A percentile compares a stretch with the other conserved stretches of the same genome.
Evolutionary conservation across 2,888 invertebrate species (phyloP).

Genomic region (Phortica okadai): DNA sequence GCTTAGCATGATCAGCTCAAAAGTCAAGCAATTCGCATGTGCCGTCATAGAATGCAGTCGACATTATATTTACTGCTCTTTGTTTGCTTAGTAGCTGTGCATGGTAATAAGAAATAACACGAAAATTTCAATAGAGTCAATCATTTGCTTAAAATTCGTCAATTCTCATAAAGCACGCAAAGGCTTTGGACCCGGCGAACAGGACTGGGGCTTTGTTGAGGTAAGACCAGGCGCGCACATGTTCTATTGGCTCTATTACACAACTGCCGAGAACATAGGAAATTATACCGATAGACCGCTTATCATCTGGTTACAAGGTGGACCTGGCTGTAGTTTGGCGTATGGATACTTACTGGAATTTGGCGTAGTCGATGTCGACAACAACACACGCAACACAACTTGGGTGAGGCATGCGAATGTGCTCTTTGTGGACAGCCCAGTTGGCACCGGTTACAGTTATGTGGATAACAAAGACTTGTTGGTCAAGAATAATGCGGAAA

Average conservation of each 20-base stretch:
- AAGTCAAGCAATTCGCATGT: neutral
- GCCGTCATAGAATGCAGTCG: neutral
- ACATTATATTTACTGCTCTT: neutral
- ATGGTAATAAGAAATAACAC: neutral
- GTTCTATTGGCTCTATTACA: slow-evolving; percentile 92
- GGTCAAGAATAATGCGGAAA: slow-evolving; percentile 80
- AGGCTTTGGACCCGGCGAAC: slow-evolving; percentile 80
- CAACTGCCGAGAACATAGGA: slow-evolving; percentile 79
- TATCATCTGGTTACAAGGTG: slow-evolving; percentile 91
- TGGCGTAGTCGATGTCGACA: slow-evolving; percentile 83
- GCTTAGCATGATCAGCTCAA: neutral
- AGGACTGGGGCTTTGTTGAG: slow-evolving; percentile 85
- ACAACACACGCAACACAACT: slow-evolving; percentile 82
- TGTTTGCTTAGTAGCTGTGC: neutral
- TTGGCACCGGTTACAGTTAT: slow-evolving; percentile 91
- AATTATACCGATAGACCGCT: slow-evolving; percentile 82
- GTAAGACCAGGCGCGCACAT: slow-evolving; percentile 85
- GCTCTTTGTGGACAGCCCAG: slow-evolving; percentile 92
- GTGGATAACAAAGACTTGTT: slow-evolving; percentile 78
- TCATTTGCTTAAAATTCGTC: neutral
- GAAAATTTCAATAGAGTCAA: neutral
- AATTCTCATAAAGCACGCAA: slow-evolving; percentile 25
- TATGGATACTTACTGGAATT: slow-evolving; percentile 90
- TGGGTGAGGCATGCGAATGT: slow-evolving; percentile 89
- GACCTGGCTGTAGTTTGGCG: slow-evolving; percentile 87